phyloP scores from a whole-genome alignment of 2,888 invertebrate species.

The Malthinus seriepunctatus region DNA sequence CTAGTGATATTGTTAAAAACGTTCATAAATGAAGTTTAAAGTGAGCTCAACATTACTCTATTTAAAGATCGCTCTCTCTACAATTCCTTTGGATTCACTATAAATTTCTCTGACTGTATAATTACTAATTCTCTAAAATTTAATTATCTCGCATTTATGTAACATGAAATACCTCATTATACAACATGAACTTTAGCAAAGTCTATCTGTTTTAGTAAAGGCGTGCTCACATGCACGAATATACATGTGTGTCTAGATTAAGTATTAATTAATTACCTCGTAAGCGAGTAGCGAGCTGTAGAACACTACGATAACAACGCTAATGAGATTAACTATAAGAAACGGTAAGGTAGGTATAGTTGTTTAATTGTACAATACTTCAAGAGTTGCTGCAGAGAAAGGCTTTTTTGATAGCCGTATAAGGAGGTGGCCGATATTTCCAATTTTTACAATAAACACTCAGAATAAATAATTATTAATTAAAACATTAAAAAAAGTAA shows the following conservation, averaged over 20 bases:
- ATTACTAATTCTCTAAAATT: too few species aligned
- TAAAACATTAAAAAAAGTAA: neutral
- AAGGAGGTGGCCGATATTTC: conserved; percentile 10
- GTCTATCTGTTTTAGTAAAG: conserved; percentile 16
- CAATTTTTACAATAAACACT: too few species aligned
- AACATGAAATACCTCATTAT: conserved; percentile 18
- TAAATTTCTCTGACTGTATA: too few species aligned
- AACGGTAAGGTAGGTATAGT: conserved; percentile 39
- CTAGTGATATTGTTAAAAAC: too few species aligned
- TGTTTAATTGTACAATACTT: conserved; percentile 51
- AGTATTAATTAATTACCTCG: conserved; percentile 54
- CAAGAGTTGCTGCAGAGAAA: too few species aligned
- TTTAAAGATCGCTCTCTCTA: too few species aligned
- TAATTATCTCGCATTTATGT: conserved; percentile 10
- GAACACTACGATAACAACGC: conserved; percentile 52
- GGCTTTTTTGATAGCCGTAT: conserved; percentile 51
- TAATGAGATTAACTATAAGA: conserved; percentile 54
- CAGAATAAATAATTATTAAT: too few species aligned
- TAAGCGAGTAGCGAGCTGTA: conserved; percentile 50
- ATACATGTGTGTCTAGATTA: conserved; percentile 48
- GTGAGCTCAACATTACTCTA: too few species aligned
- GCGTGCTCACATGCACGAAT: conserved; percentile 24
- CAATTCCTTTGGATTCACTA: too few species aligned
- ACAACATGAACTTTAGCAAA: conserved; percentile 10
- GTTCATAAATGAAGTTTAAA: too few species aligned